A percentile compares a stretch with the other conserved stretches of the same genome.
Conservation (phyloP, 1,140 invertebrate species). For the Matsumurasca onukii region DNA sequence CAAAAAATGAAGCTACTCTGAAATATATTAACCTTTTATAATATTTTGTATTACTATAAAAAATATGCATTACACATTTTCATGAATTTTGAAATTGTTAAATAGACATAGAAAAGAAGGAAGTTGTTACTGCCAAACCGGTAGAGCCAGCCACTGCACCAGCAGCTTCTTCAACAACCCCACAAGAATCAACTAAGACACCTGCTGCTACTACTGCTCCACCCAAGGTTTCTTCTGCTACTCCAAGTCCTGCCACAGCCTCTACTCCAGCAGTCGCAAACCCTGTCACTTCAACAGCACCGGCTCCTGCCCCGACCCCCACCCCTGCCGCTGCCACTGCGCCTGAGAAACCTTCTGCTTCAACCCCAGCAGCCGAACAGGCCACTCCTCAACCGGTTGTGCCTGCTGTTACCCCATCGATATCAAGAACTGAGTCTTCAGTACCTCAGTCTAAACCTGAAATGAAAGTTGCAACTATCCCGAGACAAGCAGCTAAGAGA, state of each 20-base stretch:
- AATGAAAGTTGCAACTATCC: conserved; percentile 30
- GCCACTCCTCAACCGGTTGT: not conserved
- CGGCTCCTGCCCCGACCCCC: conserved; percentile 12
- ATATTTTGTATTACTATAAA: too few species aligned
- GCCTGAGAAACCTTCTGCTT: conserved; percentile 35
- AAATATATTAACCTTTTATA: too few species aligned
- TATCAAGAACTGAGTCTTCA: conserved; percentile 14
- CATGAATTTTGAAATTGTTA: too few species aligned
- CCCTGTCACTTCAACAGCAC: not conserved
- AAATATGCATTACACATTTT: too few species aligned
- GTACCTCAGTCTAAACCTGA: conserved; percentile 26
- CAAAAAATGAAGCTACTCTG: too few species aligned
- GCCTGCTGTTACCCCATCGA: conserved; percentile 9
- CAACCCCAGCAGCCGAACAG: not conserved
- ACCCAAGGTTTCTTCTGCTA: not conserved
- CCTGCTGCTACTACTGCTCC: conserved; percentile 2
- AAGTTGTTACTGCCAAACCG: too few species aligned
- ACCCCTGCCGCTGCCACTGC: conserved; percentile 7
- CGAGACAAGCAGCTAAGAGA: conserved; percentile 14
- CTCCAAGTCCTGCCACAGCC: conserved; percentile 20
- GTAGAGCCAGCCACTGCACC: too few species aligned
- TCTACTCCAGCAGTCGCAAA: not conserved
- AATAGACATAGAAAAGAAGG: too few species aligned
- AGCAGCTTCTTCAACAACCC: too few species aligned
- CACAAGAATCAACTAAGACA: conserved; percentile 13